Base-by-base conservation (phyloP, 2,888 invertebrate species). In the Epinotia demarniana region DNA sequence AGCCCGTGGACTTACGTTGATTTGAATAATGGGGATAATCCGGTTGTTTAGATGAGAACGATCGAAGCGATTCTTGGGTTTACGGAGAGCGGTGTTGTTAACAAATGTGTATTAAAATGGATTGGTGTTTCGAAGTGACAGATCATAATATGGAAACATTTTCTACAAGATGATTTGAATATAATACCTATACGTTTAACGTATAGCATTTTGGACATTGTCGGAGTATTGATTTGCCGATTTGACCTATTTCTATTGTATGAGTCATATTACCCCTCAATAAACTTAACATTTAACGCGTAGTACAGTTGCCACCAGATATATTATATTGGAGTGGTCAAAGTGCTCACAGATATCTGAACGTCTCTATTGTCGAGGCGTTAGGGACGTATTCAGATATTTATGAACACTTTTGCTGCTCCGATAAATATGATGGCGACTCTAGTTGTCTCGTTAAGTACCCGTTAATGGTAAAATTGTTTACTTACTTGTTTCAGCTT, bases 41-140 rank as follows among this genome's bases (percentile, higher is more conserved):
- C 19, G 6, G 16, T n/a, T 8, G 18, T 62, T n/a, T 62, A n/a
- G 61, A 61, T 33, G 61, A n/a, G 53, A n/a, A 68, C 43, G 39
- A 68, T 68, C 55, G 57, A 67, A 23, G 66, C 3, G 55, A 6
- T 49, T 23, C 49, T 68, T 19, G 57, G 16, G 58, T 27, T 57
- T 27, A 27, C 23, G 23, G 46, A 19, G 67, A 39, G 16, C 16
- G n/a, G n/a, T 23, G 18, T n/a, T 11, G 46, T 46, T 60, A 46
- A 27, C 46, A 69, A 55, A 67, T 33, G 12, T 33, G 33, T 67
- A 55, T 33, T 27, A 66, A 67, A 68, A 68, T 57, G 23, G 46
- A 69, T 69, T 16, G 23, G 9, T 33, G 55, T 16, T 13, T 12
- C 46, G n/a, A 69, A 23, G 58, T 69, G 69, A 18, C 69, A 13